These are phyloP conservation scores for Microplitis demolitor DNA, from an alignment of 1,140 invertebrate species.

Conservation along the genomic window DNA sequence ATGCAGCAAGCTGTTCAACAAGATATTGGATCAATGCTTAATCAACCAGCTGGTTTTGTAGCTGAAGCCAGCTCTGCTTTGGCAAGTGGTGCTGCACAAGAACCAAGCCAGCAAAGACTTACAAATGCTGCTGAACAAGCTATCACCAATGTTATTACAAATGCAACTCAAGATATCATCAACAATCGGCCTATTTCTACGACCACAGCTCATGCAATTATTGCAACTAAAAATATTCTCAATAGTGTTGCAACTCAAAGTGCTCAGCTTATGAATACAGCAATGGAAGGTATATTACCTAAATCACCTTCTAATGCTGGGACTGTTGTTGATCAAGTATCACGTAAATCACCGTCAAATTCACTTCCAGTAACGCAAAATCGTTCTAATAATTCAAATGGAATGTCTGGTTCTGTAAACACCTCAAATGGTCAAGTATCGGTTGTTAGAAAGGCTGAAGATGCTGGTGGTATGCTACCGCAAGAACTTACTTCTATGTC, in stretches of 20 bases:
- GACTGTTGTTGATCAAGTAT: slow-evolving; percentile 54
- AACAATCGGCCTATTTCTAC: slow-evolving; percentile 56
- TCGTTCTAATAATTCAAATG: slow-evolving; percentile 38
- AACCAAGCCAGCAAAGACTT: slow-evolving; percentile 54
- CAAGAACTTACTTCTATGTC: slow-evolving; percentile 81
- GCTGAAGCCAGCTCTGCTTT: slow-evolving; percentile 56
- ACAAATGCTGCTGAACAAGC: slow-evolving; percentile 57
- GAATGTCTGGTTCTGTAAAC: slow-evolving; percentile 42
- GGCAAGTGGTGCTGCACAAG: slow-evolving; percentile 54
- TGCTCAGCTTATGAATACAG: slow-evolving; percentile 56
- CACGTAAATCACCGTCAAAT: slow-evolving; percentile 47
- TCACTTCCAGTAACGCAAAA: slow-evolving; percentile 39
- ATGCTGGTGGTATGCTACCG: slow-evolving; percentile 62
- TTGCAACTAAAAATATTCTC: slow-evolving; percentile 58
- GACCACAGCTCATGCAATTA: slow-evolving; percentile 57
- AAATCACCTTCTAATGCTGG: slow-evolving; percentile 51
- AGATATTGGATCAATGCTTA: slow-evolving; percentile 56
- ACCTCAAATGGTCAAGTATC: slow-evolving; percentile 28
- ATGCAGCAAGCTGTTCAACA: slow-evolving; percentile 59
- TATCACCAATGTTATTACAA: slow-evolving; percentile 56
- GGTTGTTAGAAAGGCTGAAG: slow-evolving; percentile 52
- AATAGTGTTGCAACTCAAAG: slow-evolving; percentile 59
- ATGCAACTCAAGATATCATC: slow-evolving; percentile 58
- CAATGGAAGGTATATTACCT: slow-evolving; percentile 57
- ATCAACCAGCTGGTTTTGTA: slow-evolving; percentile 54